These are phyloP conservation scores for Solenopsis fugax DNA, from an alignment of 1,140 invertebrate species.

Conservation along the genomic window DNA sequence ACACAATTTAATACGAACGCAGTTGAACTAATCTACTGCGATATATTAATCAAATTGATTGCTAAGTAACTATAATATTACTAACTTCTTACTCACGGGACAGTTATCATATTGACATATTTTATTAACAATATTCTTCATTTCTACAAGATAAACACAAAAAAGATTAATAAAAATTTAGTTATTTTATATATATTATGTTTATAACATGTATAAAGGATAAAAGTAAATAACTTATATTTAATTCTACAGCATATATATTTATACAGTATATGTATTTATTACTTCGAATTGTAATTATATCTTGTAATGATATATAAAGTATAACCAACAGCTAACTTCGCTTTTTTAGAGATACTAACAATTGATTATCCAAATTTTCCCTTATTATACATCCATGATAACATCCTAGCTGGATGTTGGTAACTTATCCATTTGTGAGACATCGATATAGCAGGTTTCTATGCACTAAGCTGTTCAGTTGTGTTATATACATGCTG, in stretches of 20 bases:
- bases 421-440: constrained; percentile 26
- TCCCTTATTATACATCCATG: too few relatives aligned
- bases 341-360: neutral
- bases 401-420: neutral
- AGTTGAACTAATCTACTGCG: neutral
- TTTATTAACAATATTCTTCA: neutral
- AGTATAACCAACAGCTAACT: neutral
- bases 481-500: neutral
- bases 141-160: neutral
- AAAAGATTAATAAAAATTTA: too few relatives aligned
- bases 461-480: neutral
- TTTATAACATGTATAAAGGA: neutral
- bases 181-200: neutral
- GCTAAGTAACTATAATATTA: neutral
- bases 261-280: neutral
- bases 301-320: neutral
- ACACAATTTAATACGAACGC: neutral
- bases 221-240: too few relatives aligned
- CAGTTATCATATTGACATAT: neutral
- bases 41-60: neutral
- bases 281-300: neutral
- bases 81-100: neutral
- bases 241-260: too few relatives aligned
- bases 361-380: neutral
- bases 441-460: constrained; percentile 39